Percentiles rank a stretch among this genome's conserved stretches.
Conservation (phyloP, 92 coral and sea anemone species). For the Porites evermanni region DNA sequence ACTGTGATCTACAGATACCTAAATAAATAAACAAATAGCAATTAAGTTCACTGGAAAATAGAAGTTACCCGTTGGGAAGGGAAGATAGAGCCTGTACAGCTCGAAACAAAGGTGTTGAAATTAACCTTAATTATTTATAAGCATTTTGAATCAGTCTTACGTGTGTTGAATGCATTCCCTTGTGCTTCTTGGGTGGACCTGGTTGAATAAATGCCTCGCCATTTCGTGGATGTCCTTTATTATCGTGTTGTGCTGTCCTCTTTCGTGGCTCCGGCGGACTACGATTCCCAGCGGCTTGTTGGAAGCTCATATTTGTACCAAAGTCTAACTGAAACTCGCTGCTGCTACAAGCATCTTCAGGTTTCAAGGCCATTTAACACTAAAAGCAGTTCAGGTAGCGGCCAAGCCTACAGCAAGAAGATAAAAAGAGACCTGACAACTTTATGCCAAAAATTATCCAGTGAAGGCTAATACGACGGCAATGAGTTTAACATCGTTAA, state of each 20-base stretch:
- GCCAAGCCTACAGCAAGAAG: background rate
- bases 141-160: background rate
- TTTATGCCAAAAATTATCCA: background rate
- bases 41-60: no score
- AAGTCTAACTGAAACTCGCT: conserved; percentile 41
- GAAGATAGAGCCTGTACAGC: background rate
- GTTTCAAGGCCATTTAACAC: conserved; percentile 33
- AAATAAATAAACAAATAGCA: no score
- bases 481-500: no score
- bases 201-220: conserved; percentile 46
- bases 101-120: background rate
- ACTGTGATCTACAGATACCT: no score
- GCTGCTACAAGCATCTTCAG: background rate
- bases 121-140: background rate
- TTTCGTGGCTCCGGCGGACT: conserved; percentile 49
- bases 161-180: conserved; percentile 8
- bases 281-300: conserved; percentile 8
- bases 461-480: no score
- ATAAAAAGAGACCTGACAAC: background rate
- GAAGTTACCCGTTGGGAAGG: background rate
- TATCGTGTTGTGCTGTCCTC: conserved; percentile 36
- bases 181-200: conserved; percentile 50
- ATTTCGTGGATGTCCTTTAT: conserved; percentile 11
- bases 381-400: background rate
- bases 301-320: conserved; percentile 32